phyloP scores from a whole-genome alignment of 2,113 vertebrate species.

The Pipa parva region DNA sequence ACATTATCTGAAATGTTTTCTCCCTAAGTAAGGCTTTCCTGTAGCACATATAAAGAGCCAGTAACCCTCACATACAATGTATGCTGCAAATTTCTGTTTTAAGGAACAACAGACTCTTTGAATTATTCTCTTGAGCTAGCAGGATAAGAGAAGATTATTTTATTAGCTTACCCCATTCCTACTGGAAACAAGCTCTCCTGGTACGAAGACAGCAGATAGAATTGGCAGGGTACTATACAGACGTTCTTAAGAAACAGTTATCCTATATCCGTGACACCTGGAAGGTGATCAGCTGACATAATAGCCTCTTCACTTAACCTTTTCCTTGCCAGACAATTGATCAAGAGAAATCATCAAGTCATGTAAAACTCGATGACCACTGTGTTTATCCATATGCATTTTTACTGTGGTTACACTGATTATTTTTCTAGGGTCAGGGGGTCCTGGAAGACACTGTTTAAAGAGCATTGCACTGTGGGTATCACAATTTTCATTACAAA shows the following conservation, averaged over 20 bases:
- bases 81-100: too few relatives aligned
- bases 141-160: neutral
- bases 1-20: too few relatives aligned
- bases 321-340: neutral
- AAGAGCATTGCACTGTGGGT: too few relatives aligned
- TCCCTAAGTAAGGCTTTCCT: too few relatives aligned
- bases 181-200: neutral
- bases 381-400: too few relatives aligned
- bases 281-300: conserved; percentile 26
- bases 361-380: neutral
- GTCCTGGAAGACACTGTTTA: too few relatives aligned
- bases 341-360: neutral
- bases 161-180: conserved; percentile 36
- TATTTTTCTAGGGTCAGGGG: too few relatives aligned
- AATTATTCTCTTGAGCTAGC: too few relatives aligned
- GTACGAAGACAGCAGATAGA: conserved; percentile 7
- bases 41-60: too few relatives aligned
- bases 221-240: conserved; percentile 14
- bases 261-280: conserved; percentile 32
- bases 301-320: conserved; percentile 18
- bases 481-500: too few relatives aligned
- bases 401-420: neutral
- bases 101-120: too few relatives aligned
- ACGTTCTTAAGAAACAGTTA: conserved; percentile 18
- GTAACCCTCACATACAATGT: too few relatives aligned